These are phyloP conservation scores for Allenopithecus nigroviridis DNA, from an alignment of 2,797 vertebrate species.

Conservation along the genomic window DNA sequence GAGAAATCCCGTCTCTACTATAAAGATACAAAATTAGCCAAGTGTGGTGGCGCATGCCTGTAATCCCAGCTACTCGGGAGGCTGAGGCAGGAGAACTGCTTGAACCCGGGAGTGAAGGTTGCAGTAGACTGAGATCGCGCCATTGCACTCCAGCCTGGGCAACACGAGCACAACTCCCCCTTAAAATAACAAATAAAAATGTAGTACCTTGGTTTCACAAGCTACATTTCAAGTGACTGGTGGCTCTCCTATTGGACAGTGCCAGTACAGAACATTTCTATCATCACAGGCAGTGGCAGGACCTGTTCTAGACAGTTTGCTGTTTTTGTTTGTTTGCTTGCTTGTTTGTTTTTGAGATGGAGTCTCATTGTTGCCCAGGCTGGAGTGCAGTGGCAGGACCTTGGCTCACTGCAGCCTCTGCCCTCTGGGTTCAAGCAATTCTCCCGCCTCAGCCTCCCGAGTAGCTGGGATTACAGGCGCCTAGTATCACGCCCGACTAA, in stretches of 20 bases:
- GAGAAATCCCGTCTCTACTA: not conserved
- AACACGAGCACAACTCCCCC: not conserved
- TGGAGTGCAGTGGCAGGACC: not conserved
- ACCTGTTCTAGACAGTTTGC: not conserved
- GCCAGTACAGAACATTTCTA: not conserved
- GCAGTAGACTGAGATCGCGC: no score
- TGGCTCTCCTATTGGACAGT: not conserved
- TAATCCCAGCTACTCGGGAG: not conserved
- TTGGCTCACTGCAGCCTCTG: not conserved
- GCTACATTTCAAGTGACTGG: not conserved
- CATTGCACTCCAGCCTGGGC: not conserved
- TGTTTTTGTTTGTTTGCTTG: not conserved
- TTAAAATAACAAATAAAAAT: no score
- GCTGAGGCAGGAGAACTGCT: not conserved
- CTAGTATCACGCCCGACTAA: not conserved
- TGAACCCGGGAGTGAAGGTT: not conserved
- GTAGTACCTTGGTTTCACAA: not conserved
- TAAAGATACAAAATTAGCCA: not conserved
- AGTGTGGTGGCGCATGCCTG: not conserved
- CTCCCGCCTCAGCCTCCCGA: no score
- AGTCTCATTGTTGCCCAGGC: not conserved
- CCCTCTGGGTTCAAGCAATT: not conserved
- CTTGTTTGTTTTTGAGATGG: not conserved
- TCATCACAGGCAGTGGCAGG: not conserved
- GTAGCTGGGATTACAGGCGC: not conserved